Evolutionary conservation across 2,113 vertebrate genomes (phyloP).

Genomic region (Toxotes jaculatrix): DNA sequence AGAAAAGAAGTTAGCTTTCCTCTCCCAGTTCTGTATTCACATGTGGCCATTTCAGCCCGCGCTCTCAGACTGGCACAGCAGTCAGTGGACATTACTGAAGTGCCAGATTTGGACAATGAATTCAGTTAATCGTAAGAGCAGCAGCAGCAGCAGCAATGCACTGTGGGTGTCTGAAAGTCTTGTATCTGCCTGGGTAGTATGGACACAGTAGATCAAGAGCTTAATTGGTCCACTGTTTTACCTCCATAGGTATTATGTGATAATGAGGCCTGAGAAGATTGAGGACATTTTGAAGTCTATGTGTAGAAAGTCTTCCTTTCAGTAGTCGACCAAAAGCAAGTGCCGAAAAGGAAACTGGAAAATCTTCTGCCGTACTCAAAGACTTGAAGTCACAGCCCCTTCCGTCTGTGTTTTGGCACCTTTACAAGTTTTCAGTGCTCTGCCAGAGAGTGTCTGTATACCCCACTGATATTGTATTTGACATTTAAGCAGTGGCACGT

Average conservation of each 20-base stretch:
- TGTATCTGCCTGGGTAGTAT: background rate
- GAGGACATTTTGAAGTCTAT: conserved; percentile 1
- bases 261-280: background rate
- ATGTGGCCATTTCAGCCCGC: conserved; percentile 22
- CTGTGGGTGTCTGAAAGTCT: conserved; percentile 37
- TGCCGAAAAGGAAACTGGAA: conserved; percentile 27
- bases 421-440: conserved; percentile 33
- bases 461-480: conserved; percentile 51
- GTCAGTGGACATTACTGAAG: conserved; percentile 16
- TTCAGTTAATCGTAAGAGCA: conserved; percentile 35
- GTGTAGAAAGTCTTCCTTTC: conserved; percentile 9
- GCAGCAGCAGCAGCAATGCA: conserved; percentile 15
- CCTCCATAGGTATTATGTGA: background rate
- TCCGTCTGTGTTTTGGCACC: conserved; percentile 50
- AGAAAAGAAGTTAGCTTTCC: background rate
- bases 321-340: conserved; percentile 11
- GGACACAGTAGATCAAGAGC: background rate
- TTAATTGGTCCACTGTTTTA: background rate
- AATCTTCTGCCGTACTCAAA: conserved; percentile 15
- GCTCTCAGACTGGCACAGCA: conserved; percentile 31
- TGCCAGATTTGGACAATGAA: conserved; percentile 33
- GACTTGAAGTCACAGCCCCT: conserved; percentile 15
- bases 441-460: conserved; percentile 38
- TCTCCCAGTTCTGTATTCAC: conserved; percentile 25
- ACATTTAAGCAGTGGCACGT: conserved; percentile 56